Evolutionary conservation across 64 coral and sea anemone genomes (phyloP).

Genomic region (Montipora foliosa): DNA sequence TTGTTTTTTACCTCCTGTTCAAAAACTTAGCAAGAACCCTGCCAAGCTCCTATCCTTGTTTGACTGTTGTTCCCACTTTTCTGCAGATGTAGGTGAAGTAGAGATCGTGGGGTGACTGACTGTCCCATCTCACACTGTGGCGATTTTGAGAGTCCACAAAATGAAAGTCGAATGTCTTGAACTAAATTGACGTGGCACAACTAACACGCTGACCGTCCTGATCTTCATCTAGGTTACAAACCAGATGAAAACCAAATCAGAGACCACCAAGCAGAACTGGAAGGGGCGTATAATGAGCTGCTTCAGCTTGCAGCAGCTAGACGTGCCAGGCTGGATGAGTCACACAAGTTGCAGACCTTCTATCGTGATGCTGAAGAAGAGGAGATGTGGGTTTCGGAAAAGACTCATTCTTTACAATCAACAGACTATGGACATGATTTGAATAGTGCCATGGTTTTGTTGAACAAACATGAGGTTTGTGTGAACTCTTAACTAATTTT

Average conservation of each 20-base stretch:
- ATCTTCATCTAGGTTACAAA: slow-evolving; percentile 61
- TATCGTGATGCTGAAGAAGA: slow-evolving; percentile 98
- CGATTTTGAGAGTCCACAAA: too few relatives aligned
- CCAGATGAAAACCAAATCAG: slow-evolving; percentile 97
- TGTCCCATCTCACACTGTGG: too few relatives aligned
- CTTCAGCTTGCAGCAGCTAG: slow-evolving; percentile 87
- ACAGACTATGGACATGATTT: slow-evolving; percentile 99
- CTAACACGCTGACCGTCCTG: neutral
- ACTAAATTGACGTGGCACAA: neutral
- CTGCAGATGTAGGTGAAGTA: too few relatives aligned
- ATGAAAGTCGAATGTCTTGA: neutral
- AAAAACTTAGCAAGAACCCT: too few relatives aligned
- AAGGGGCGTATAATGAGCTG: slow-evolving; percentile 97
- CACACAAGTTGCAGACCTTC: slow-evolving; percentile 94
- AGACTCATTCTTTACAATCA: slow-evolving; percentile 88
- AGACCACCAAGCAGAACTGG: slow-evolving; percentile 97
- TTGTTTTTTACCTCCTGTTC: too few relatives aligned
- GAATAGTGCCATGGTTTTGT: slow-evolving; percentile 92
- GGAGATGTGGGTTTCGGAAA: slow-evolving; percentile 99
- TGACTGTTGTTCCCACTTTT: too few relatives aligned
- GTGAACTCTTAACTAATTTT: neutral
- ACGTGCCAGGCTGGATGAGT: slow-evolving; percentile 91
- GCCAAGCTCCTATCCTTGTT: too few relatives aligned
- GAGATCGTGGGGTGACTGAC: too few relatives aligned
- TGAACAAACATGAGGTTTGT: slow-evolving; percentile 95